Evolutionary conservation across 1,140 invertebrate species (phyloP).

Genomic region (Choristoneura fumiferana): DNA sequence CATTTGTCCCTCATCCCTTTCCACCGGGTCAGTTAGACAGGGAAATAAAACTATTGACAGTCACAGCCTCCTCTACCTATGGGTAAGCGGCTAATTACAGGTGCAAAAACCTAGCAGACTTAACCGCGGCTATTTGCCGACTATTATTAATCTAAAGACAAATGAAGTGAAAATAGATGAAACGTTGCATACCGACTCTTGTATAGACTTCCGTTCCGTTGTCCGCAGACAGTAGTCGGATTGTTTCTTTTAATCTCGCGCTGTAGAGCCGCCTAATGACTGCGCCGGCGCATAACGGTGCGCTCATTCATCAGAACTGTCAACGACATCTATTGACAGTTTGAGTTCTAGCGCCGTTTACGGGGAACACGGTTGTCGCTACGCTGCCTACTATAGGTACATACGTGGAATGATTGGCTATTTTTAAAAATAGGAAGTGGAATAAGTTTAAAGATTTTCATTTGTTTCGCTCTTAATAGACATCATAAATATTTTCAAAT

Average conservation of each 20-base stretch:
- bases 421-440: too few species aligned
- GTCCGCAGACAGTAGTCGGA: conserved; percentile 45
- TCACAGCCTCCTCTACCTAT: too few species aligned
- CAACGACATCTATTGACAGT: conserved; percentile 75
- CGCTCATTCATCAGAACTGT: conserved; percentile 73
- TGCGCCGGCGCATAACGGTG: conserved; percentile 61
- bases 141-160: conserved; percentile 17
- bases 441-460: too few species aligned
- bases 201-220: conserved; percentile 64
- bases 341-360: conserved; percentile 55
- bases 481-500: too few species aligned
- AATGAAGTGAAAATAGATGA: conserved; percentile 33
- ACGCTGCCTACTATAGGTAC: neutral
- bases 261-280: conserved; percentile 20
- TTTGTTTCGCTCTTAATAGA: too few species aligned
- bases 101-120: neutral
- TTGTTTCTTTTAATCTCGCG: conserved; percentile 68
- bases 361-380: conserved; percentile 8
- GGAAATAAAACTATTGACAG: too few species aligned
- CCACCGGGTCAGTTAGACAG: too few species aligned
- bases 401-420: neutral
- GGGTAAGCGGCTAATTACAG: too few species aligned
- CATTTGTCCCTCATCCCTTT: too few species aligned
- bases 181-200: conserved; percentile 44
- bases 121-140: neutral